Percentiles rank a stretch among this genome's conserved stretches.
Evolutionary conservation across 1,140 invertebrate genomes (phyloP).

Genomic region (Schlechtendalia chinensis): DNA sequence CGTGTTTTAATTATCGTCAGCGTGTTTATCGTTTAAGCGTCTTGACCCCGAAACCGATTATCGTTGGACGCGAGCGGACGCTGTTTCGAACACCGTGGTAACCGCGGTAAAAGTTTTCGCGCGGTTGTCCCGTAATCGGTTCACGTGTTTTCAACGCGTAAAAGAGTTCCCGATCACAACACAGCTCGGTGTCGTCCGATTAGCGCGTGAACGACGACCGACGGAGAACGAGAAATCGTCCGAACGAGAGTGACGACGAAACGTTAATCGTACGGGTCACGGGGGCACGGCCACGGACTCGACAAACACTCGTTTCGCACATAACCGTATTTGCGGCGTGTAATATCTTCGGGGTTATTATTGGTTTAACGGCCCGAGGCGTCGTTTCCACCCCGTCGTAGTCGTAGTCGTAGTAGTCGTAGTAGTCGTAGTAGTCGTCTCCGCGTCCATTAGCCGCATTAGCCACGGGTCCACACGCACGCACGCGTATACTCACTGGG

Average conservation of each 20-base stretch:
- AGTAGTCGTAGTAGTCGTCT: no score
- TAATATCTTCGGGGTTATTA: constrained; percentile 49
- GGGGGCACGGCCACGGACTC: no score
- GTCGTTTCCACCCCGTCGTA: background rate
- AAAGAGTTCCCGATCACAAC: constrained; percentile 30
- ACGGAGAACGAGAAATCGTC: no score
- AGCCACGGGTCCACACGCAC: constrained; percentile 21
- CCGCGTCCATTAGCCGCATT: constrained; percentile 46
- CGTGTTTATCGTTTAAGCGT: no score
- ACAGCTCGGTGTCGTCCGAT: constrained; percentile 38
- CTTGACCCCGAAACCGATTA: no score
- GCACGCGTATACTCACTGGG: background rate
- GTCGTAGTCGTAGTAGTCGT: no score
- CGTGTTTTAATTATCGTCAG: no score
- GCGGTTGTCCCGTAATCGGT: constrained; percentile 31
- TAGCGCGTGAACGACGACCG: no score
- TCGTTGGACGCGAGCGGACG: no score
- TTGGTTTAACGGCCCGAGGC: constrained; percentile 48
- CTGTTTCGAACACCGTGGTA: no score
- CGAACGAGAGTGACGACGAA: no score
- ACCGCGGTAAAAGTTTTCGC: constrained; percentile 29
- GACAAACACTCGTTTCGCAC: constrained; percentile 18
- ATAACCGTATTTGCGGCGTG: constrained; percentile 13
- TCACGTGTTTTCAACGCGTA: constrained; percentile 11
- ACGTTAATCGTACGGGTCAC: no score